Evolutionary conservation across 2,888 invertebrate species (phyloP).

Genomic region (Caenorhabditis panamensis): DNA sequence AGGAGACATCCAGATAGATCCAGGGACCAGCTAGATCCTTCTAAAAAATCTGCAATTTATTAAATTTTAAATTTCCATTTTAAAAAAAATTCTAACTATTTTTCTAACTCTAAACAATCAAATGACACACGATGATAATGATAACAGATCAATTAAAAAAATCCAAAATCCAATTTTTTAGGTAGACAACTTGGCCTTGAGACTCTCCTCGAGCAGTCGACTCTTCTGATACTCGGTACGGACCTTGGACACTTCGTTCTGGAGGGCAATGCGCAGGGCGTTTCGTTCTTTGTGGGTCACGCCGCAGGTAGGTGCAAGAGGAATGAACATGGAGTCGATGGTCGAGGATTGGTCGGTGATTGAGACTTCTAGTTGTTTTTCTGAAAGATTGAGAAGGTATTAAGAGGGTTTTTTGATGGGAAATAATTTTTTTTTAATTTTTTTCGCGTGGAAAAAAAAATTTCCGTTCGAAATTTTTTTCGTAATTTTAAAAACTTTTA

Average conservation of each 20-base stretch:
- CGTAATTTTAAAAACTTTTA: too few species aligned
- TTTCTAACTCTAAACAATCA: constrained; percentile 1
- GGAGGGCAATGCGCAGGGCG: constrained; percentile 20
- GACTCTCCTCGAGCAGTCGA: constrained; percentile 47
- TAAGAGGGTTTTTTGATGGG: neutral
- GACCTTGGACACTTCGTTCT: constrained; percentile 36
- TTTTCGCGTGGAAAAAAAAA: neutral
- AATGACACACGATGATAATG: constrained; percentile 2
- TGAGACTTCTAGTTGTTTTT: constrained; percentile 25
- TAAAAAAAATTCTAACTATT: neutral
- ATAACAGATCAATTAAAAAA: too few species aligned
- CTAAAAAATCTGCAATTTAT: neutral
- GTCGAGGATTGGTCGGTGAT: constrained; percentile 20
- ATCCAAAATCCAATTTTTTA: too few species aligned
- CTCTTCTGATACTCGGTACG: constrained; percentile 51
- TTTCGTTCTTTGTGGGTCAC: constrained; percentile 53
- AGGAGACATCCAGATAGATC: too few species aligned
- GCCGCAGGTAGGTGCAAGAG: constrained; percentile 28
- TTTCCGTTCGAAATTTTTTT: neutral
- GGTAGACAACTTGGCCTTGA: constrained; percentile 43
- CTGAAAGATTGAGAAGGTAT: constrained; percentile 23
- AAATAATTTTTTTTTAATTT: neutral
- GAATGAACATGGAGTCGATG: constrained; percentile 9
- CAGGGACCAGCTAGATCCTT: too few species aligned
- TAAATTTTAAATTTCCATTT: neutral